Percentiles rank a stretch among this genome's conserved stretches.
Conservation (phyloP, 2,113 vertebrate genomes). For the Anoura caudifer region DNA sequence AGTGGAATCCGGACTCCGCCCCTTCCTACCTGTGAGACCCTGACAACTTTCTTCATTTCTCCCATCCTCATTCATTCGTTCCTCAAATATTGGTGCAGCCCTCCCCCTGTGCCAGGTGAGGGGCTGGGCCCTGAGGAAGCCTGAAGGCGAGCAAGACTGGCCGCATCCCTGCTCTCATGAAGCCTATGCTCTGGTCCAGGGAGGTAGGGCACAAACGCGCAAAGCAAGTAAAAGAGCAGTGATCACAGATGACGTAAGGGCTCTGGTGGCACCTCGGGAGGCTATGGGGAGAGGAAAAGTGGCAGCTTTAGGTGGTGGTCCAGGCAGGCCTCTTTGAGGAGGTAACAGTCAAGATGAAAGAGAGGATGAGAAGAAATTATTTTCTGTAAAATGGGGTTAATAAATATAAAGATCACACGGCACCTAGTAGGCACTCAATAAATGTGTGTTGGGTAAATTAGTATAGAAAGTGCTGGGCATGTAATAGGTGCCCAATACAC, state of each 20-base stretch:
- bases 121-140: not conserved
- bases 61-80: no score
- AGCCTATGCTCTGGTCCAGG: not conserved
- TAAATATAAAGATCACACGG: not conserved
- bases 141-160: not conserved
- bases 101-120: not conserved
- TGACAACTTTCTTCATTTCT: not conserved
- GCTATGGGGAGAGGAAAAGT: not conserved
- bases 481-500: not conserved
- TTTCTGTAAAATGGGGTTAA: not conserved
- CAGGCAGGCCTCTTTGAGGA: not conserved
- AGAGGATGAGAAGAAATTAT: not conserved
- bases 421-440: not conserved
- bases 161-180: accelerated
- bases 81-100: not conserved
- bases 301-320: not conserved
- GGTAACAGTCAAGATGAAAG: not conserved
- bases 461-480: not conserved
- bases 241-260: not conserved
- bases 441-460: not conserved
- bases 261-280: not conserved
- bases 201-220: not conserved
- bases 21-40: not conserved
- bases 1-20: not conserved
- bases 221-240: not conserved